A percentile compares a stretch with the other conserved stretches of the same genome.
Evolutionary conservation across 2,888 invertebrate genomes (phyloP).

Genomic region (Chaetogeoica ovagalla): DNA sequence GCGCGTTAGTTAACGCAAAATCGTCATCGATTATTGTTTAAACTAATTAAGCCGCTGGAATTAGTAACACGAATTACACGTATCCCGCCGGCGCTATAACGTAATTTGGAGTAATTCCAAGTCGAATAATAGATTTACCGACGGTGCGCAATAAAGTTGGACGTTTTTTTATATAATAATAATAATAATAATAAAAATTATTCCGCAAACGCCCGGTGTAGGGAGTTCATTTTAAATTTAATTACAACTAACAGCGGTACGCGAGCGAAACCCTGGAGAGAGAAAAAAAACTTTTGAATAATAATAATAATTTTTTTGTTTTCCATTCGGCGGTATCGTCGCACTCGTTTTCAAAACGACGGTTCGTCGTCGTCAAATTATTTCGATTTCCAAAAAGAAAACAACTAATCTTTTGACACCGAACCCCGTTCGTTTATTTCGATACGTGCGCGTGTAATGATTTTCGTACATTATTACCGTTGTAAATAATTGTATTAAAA

Average conservation of each 20-base stretch:
- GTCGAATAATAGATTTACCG: conserved; percentile 1
- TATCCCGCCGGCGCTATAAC: neutral
- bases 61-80: neutral
- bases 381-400: no score
- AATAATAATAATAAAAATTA: conserved; percentile 38
- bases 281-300: conserved; percentile 21
- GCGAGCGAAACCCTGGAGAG: neutral
- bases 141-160: neutral
- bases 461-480: no score
- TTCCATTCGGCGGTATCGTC: neutral
- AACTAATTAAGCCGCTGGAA: neutral
- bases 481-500: no score
- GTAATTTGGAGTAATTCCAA: conserved; percentile 18
- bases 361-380: no score
- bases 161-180: conserved; percentile 13
- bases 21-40: neutral
- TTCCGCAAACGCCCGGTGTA: neutral
- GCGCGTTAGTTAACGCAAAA: neutral
- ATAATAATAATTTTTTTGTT: no score
- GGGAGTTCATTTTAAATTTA: conserved; percentile 33
- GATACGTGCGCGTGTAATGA: no score
- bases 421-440: no score
- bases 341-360: neutral
- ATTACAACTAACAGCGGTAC: conserved; percentile 21
- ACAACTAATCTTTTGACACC: no score